Evolutionary conservation across 2,797 vertebrate genomes (phyloP).

Genomic region (Acropternis orthonyx): DNA sequence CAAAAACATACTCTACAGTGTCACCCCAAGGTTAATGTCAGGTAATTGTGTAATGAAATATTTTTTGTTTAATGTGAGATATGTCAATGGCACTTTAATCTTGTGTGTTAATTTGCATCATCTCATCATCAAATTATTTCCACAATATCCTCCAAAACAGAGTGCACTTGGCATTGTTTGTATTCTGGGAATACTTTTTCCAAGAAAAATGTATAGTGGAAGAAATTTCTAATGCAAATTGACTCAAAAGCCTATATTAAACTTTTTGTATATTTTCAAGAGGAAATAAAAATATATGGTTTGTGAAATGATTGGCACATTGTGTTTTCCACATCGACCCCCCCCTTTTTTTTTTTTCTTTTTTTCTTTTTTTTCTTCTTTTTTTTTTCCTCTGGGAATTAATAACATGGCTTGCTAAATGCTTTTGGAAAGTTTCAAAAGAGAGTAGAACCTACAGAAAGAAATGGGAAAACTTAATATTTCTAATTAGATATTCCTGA

Average conservation of each 20-base stretch:
- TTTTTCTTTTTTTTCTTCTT: background rate
- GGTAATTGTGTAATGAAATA: background rate
- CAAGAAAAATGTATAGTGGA: background rate
- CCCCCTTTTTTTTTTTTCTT: background rate
- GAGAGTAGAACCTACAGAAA: background rate
- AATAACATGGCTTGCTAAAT: background rate
- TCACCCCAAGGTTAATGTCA: background rate
- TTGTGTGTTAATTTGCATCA: background rate
- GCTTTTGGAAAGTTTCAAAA: background rate
- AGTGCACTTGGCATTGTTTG: background rate
- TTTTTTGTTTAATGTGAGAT: background rate
- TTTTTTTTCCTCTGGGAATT: background rate
- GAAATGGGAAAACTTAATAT: background rate
- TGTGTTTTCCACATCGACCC: background rate
- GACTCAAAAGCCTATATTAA: background rate
- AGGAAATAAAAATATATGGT: background rate
- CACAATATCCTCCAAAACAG: background rate
- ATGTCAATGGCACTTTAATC: background rate
- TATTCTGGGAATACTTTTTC: background rate
- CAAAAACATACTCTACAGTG: background rate
- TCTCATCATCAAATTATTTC: background rate
- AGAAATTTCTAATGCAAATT: background rate
- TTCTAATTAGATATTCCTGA: background rate
- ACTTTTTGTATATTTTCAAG: background rate
- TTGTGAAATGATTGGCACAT: background rate